phyloP scores from a whole-genome alignment of 2,888 invertebrate genomes.

The Eristalis pertinax region DNA sequence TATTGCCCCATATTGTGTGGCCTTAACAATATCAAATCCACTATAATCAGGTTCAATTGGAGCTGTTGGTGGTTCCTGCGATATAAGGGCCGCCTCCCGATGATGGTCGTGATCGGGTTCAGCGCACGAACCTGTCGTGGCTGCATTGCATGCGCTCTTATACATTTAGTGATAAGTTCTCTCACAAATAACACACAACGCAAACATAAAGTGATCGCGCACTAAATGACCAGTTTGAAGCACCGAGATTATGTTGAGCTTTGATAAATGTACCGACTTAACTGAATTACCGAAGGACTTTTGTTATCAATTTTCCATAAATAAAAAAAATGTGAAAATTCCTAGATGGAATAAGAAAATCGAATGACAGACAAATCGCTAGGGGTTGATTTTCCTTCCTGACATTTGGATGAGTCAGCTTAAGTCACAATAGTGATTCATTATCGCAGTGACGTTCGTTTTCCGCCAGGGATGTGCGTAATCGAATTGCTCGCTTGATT shows the following conservation, averaged over 20 bases:
- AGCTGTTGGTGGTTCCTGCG: conserved; percentile 85
- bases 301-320: conserved; percentile 64
- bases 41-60: conserved; percentile 88
- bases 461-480: not conserved
- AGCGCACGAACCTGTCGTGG: conserved; percentile 85
- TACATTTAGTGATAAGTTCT: conserved; percentile 82
- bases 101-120: conserved; percentile 83
- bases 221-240: conserved; percentile 32
- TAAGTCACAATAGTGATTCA: conserved; percentile 49
- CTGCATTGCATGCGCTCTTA: conserved; percentile 88
- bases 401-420: conserved; percentile 67
- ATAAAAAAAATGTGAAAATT: conserved; percentile 64
- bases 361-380: conserved; percentile 64
- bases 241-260: conserved; percentile 5
- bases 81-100: conserved; percentile 82
- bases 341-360: conserved; percentile 59
- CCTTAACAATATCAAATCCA: conserved; percentile 95
- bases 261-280: conserved; percentile 11
- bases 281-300: conserved; percentile 13
- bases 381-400: conserved; percentile 64
- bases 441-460: conserved; percentile 8
- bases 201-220: conserved; percentile 63
- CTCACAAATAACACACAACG: conserved; percentile 56
- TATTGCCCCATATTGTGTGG: conserved; percentile 97
- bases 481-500: not conserved